Conservation (phyloP, 2,888 invertebrate species). For the Tipula vernalis region DNA sequence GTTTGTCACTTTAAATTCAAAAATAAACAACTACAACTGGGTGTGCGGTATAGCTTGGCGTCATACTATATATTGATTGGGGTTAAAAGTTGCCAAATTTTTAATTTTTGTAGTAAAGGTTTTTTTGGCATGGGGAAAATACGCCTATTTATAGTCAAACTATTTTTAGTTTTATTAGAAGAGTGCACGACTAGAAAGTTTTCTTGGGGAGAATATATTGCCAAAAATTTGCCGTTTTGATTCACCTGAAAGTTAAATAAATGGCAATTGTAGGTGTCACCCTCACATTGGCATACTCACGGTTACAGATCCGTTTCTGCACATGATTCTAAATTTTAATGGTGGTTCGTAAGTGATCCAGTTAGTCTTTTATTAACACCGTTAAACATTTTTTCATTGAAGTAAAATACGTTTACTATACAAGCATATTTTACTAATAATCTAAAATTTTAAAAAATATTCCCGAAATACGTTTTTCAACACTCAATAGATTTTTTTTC, state of each 20-base stretch:
- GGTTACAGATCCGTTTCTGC: no score
- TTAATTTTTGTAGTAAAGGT: neutral
- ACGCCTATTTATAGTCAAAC: neutral
- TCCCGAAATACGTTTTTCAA: no score
- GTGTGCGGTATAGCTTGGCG: neutral
- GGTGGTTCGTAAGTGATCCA: no score
- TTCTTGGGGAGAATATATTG: neutral
- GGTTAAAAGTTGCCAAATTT: neutral
- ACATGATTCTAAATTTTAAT: no score
- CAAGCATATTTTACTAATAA: no score
- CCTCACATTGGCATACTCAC: no score
- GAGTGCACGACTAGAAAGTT: neutral
- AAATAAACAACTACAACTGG: neutral
- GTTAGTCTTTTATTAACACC: no score
- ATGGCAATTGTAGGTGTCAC: no score
- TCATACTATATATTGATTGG: neutral
- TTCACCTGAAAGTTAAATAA: neutral
- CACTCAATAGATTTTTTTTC: no score
- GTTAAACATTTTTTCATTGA: no score
- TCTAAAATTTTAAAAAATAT: no score
- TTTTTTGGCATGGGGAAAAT: neutral
- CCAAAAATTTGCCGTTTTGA: neutral
- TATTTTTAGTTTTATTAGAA: neutral
- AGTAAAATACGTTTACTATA: no score
- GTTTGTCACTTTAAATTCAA: neutral